Evolutionary conservation across 2,797 vertebrate genomes (phyloP).

Genomic region (Lutjanus campechanus): DNA sequence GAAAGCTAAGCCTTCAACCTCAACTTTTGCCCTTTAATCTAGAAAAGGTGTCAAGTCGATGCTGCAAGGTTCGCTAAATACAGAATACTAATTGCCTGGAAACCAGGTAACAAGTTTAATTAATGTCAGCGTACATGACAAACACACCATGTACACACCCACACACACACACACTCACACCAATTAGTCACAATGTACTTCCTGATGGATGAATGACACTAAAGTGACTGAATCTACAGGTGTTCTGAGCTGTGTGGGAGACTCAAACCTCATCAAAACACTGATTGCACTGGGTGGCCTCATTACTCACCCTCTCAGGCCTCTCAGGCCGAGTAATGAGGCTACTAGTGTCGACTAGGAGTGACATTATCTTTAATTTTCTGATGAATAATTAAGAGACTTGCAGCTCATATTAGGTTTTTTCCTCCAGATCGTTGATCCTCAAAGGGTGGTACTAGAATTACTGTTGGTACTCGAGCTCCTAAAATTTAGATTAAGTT

Average conservation of each 20-base stretch:
- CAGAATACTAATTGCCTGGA: conserved; percentile 45
- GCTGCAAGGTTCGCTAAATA: conserved; percentile 29
- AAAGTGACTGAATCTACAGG: conserved; percentile 54
- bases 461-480: too few relatives aligned
- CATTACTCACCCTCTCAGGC: conserved; percentile 51
- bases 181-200: conserved; percentile 55
- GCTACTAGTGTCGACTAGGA: conserved; percentile 11
- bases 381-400: conserved; percentile 46
- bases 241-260: conserved; percentile 49
- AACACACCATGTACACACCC: conserved; percentile 7
- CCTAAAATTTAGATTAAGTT: too few relatives aligned
- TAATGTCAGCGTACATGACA: conserved; percentile 47
- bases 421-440: too few relatives aligned
- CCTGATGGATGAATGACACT: conserved; percentile 51
- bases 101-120: conserved; percentile 62
- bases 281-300: conserved; percentile 56
- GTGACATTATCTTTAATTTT: conserved; percentile 51
- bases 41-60: conserved; percentile 21
- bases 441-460: too few relatives aligned
- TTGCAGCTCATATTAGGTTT: not conserved
- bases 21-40: conserved; percentile 9
- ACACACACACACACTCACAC: conserved; percentile 26
- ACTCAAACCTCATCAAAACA: conserved; percentile 67
- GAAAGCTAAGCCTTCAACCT: conserved; percentile 8
- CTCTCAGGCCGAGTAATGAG: conserved; percentile 13